Base-by-base conservation (phyloP, 2,797 vertebrate genomes). In the Hoplostethus atlanticus region DNA sequence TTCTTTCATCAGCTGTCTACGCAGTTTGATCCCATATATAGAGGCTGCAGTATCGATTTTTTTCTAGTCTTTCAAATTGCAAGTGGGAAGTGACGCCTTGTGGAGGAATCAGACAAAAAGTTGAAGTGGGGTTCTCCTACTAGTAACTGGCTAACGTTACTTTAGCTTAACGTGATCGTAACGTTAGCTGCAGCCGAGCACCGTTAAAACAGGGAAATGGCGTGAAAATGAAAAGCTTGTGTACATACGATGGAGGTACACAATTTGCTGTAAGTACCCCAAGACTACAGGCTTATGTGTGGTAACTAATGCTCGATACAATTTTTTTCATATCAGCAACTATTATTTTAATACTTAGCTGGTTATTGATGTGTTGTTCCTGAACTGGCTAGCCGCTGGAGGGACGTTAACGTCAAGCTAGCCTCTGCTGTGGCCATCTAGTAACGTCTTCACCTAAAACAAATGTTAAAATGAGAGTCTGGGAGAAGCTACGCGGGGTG, bases 1-100 rank as follows among this genome's bases (percentile, higher is more conserved):
- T 8, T 38, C 55, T 10, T 13, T 16, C 10, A 38, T 36, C n/a
- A 38, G 25, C 50, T 52, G 1, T 52, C n/a, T 10, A 8, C 3
- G 30, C 9, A 36, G 12, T 31, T 8, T 71, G 40, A 42, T 12
- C 61, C 50, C 36, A 12, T 2, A n/a, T 57, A 42, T 6, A 40
- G 15, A 6, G 38, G 8, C 3, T 62, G 59, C 64, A 51, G 52
- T 2, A 13, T 44, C 11, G 53, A 17, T 10, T 5, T 74, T 44
- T 82, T 77, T 83, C 75, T 60, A 80, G 51, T 44, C 54, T 68
- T 21, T 53, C 30, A 56, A 62, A 67, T 71, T 68, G 36, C n/a
- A 56, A 53, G n/a, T 36, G 68, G 68, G 76, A 80, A 83, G 81
- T 88, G 87, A 88, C 82, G 81, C 60, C 56, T 57, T 58, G 75